phyloP scores from a whole-genome alignment of 1,140 invertebrate species.

The Drosophila lacteicornis region DNA sequence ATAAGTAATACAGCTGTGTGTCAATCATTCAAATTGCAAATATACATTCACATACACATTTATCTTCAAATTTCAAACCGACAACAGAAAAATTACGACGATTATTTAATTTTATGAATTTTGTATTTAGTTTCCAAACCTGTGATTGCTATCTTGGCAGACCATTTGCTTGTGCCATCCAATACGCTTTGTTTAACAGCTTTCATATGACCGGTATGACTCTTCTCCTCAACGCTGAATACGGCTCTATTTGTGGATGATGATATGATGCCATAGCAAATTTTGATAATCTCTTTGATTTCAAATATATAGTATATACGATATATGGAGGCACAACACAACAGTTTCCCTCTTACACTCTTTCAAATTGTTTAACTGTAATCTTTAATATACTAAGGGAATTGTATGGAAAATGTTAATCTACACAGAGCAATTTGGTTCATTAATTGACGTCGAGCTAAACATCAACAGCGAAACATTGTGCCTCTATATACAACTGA shows the following conservation, averaged over 20 bases:
- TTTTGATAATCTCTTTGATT: slow-evolving; percentile 14
- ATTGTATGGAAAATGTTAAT: no score
- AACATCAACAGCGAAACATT: not conserved
- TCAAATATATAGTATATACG: not conserved
- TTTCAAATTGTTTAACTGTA: not conserved
- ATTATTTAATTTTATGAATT: slow-evolving; percentile 32
- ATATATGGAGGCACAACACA: not conserved
- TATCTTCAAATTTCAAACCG: slow-evolving; percentile 26
- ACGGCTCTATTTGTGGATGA: slow-evolving; percentile 90
- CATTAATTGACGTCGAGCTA: not conserved
- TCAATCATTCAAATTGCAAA: slow-evolving; percentile 47
- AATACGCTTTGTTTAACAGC: slow-evolving; percentile 99
- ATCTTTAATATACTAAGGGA: not conserved
- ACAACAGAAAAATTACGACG: slow-evolving; percentile 46
- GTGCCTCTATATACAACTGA: slow-evolving; percentile 6
- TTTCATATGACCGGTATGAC: slow-evolving; percentile 98
- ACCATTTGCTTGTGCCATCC: slow-evolving; percentile 99
- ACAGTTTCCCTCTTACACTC: not conserved
- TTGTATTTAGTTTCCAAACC: slow-evolving; percentile 89
- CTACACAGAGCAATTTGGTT: not conserved
- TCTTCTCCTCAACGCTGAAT: slow-evolving; percentile 97
- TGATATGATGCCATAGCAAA: slow-evolving; percentile 31
- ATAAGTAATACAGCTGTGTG: slow-evolving; percentile 35
- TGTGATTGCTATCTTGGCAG: slow-evolving; percentile 99
- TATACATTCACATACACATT: slow-evolving; percentile 57